A percentile compares a stretch with the other conserved stretches of the same genome.
Evolutionary conservation across 2,113 vertebrate species (phyloP).

Genomic region (Tetrao urogallus): DNA sequence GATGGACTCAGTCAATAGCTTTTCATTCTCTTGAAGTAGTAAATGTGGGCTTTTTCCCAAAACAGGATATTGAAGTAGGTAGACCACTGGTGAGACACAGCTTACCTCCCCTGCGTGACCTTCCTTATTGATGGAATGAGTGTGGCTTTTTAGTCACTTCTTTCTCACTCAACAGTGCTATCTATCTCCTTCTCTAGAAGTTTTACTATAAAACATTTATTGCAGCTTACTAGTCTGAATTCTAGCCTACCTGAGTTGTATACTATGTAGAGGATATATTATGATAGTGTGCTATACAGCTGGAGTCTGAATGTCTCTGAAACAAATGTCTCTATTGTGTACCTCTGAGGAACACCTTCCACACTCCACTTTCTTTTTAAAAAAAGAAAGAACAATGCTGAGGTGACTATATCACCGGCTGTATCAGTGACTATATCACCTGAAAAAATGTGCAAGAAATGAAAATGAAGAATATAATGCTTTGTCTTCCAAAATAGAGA

Average conservation of each 20-base stretch:
- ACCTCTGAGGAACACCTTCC: background rate
- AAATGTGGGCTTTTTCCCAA: background rate
- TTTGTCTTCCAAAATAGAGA: background rate
- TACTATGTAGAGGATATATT: background rate
- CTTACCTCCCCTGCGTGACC: background rate
- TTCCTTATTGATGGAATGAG: background rate
- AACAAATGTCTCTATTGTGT: accelerated
- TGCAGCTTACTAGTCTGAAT: background rate
- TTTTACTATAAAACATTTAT: conserved; percentile 13
- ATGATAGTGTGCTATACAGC: background rate
- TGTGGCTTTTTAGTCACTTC: background rate
- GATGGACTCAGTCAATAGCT: background rate
- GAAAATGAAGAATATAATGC: background rate
- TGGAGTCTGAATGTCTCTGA: background rate
- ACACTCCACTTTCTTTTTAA: background rate
- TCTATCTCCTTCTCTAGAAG: background rate
- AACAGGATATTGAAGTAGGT: background rate
- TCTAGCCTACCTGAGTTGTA: background rate
- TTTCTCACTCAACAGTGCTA: background rate
- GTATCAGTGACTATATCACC: background rate
- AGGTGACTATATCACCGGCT: background rate
- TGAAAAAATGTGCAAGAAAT: conserved; percentile 32
- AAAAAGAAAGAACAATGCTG: background rate
- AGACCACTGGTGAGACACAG: background rate
- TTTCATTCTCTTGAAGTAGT: background rate